Evolutionary conservation across 30 jellyfish, hydroid and myxozoan species (phyloP), one percentile per base, ranked within the genome.

Genomic region (Pelagia noctiluca): DNA sequence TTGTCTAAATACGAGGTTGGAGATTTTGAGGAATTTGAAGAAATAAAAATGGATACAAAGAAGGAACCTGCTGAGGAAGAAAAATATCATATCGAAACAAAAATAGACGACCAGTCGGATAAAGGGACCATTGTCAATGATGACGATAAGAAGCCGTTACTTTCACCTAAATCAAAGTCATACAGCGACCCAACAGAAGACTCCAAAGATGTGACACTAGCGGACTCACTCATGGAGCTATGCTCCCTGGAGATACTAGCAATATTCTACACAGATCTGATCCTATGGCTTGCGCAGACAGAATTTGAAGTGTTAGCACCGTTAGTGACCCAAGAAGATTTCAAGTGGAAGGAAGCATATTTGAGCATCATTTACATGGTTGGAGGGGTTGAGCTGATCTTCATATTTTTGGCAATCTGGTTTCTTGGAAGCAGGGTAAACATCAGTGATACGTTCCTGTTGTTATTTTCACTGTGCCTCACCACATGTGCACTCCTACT

Each of bases 281-380:
- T 94, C 16, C 80, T 94, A 26, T 83, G 97, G 97, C 93, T 94
- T 2, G 96, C 96, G 8, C 99, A 94, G 53, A 94, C 99, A 16
- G 99, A 94, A 66, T 94, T 94, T 88, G 99, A 94, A 84, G 99
- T 94, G 28, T 74, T 94, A 12, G 91, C 96, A 66, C 99, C 99
- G 0, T 87, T 94, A 35, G 75, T 94, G 0, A 94, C 99, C 18
- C 99, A 94, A 57, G 99, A 94, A 78, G 97, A 83, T 79, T 88
- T 88, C 69, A 84, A 93, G 22, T 94, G 99, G 99, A 83, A 75
- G 23, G 99, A 94, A 78, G 81, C 86, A 2, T 69, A 83, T 47
- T 88, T 88, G 1, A 94, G 99, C 53, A 53, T 82, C 1, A 76
- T 94, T 16, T 94, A 94, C 80, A 94, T 94, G 80, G 85, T 79